phyloP scores from a whole-genome alignment of 2,888 invertebrate genomes.

The Portevinia maculata region DNA sequence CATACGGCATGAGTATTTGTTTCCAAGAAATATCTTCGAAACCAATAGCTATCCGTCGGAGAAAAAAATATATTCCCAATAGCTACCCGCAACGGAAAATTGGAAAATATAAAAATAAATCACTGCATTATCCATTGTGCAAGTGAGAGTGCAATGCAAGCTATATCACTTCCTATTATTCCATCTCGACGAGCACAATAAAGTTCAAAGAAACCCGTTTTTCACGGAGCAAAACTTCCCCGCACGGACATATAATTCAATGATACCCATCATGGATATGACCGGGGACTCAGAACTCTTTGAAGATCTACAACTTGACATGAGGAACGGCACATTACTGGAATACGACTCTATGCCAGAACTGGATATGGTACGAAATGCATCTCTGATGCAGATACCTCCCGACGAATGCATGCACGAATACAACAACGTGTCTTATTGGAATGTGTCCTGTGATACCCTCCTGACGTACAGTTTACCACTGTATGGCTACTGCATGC shows the following conservation, averaged over 20 bases:
- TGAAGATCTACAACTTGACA: slow-evolving; percentile 43
- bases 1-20: slow-evolving; percentile 1
- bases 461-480: slow-evolving; percentile 81
- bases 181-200: not conserved
- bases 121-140: not conserved
- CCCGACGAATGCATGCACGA: slow-evolving; percentile 77
- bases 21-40: slow-evolving; percentile 8
- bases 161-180: not conserved
- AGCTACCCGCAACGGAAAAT: not conserved
- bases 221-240: not conserved
- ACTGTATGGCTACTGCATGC: slow-evolving; percentile 84
- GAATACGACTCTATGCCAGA: slow-evolving; percentile 46
- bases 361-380: slow-evolving; percentile 37
- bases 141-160: not conserved
- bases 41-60: not conserved
- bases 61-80: slow-evolving; percentile 1
- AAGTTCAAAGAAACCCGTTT: not conserved
- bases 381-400: slow-evolving; percentile 60
- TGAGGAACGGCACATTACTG: slow-evolving; percentile 41
- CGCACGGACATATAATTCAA: slow-evolving; percentile 23
- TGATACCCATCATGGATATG: slow-evolving; percentile 59
- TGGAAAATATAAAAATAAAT: slow-evolving; percentile 9
- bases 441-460: slow-evolving; percentile 82
- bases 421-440: slow-evolving; percentile 78
- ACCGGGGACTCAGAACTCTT: slow-evolving; percentile 41